A percentile compares a stretch with the other conserved stretches of the same genome.
phyloP scores from a whole-genome alignment of 2,113 vertebrate genomes.

The Spilogale gracilis region DNA sequence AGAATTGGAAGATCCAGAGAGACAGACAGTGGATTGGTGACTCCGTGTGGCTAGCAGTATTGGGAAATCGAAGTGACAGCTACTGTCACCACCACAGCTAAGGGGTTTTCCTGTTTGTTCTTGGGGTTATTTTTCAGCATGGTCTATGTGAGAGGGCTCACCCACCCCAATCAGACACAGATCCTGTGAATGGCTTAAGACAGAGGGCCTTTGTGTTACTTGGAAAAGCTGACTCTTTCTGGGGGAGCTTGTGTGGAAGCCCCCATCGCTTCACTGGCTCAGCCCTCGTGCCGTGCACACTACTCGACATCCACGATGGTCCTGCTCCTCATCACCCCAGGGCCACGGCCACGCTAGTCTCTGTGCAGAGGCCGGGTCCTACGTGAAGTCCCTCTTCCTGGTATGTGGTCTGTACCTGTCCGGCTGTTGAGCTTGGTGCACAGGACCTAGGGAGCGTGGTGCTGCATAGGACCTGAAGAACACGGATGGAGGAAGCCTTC shows the following conservation, averaged over 20 bases:
- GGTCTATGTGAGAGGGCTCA: background rate
- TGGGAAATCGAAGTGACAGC: background rate
- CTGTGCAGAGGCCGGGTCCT: background rate
- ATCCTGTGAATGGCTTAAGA: background rate
- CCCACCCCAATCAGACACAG: background rate
- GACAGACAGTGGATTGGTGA: background rate
- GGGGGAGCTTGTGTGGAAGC: background rate
- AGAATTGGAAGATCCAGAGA: background rate
- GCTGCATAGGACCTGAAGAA: conserved; percentile 91
- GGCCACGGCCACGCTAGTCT: background rate
- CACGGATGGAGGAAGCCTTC: conserved; percentile 92
- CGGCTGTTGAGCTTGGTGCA: conserved; percentile 94
- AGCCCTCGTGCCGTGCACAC: background rate
- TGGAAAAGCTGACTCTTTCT: background rate
- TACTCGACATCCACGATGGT: background rate
- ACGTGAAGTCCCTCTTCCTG: conserved; percentile 57
- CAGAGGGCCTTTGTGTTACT: background rate
- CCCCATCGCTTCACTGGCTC: too few species aligned
- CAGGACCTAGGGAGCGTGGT: conserved; percentile 93
- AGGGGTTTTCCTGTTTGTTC: background rate
- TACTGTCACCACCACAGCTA: background rate
- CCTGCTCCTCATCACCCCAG: background rate
- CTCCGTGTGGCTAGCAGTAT: background rate
- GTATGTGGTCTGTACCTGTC: conserved; percentile 77
- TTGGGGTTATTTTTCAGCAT: background rate